Percentiles rank a stretch among this genome's conserved stretches.
Evolutionary conservation across 2,113 vertebrate species (phyloP).

Genomic region (Philantomba maxwellii): DNA sequence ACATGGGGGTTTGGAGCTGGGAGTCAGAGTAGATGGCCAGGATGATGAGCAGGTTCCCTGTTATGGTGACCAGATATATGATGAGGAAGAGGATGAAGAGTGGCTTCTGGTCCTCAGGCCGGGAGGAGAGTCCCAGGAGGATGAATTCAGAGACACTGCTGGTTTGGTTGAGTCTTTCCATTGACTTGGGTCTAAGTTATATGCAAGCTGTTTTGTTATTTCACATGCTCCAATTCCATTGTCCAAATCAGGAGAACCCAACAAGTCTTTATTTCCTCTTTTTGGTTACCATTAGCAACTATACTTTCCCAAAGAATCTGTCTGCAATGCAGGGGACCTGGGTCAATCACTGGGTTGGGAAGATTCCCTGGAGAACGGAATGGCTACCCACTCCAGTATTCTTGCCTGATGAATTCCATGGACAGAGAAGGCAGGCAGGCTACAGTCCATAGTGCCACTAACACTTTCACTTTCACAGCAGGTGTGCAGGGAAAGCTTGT

Average conservation of each 20-base stretch:
- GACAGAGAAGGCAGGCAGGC: background rate
- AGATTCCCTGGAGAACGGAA: background rate
- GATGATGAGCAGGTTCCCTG: constrained; percentile 10
- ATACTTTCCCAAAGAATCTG: background rate
- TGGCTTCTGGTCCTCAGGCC: background rate
- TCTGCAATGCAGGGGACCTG: background rate
- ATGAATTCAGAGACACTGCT: background rate
- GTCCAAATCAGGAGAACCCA: background rate
- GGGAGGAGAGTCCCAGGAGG: background rate
- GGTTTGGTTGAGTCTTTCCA: background rate
- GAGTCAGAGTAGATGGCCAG: background rate
- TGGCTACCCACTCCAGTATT: background rate
- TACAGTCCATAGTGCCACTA: background rate
- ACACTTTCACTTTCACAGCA: background rate
- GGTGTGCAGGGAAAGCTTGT: background rate
- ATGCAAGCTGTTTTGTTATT: background rate
- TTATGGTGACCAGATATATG: constrained; percentile 1
- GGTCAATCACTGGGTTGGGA: background rate
- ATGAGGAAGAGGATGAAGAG: constrained; percentile 23
- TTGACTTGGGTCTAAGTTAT: background rate
- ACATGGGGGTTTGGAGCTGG: background rate
- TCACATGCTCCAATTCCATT: background rate
- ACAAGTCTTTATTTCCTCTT: background rate
- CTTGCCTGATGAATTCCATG: background rate
- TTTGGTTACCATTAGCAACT: background rate